A percentile compares a stretch with the other conserved stretches of the same genome.
Evolutionary conservation across 2,797 vertebrate genomes (phyloP).

Genomic region (Taenioides sp.): DNA sequence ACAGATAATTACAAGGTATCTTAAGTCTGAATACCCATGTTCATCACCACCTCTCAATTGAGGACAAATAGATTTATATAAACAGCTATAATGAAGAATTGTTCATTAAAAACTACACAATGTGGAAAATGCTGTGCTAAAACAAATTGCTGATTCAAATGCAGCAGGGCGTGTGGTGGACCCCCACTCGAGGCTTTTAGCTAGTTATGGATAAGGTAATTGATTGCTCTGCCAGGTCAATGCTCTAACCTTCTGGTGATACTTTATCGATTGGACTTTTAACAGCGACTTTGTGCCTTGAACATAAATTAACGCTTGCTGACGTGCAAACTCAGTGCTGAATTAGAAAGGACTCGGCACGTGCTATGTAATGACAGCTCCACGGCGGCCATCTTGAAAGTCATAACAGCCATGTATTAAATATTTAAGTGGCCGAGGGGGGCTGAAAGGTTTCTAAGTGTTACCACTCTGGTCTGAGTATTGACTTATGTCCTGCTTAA

Average conservation of each 20-base stretch:
- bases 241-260: conserved; percentile 37
- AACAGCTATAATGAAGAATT: no score
- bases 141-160: conserved; percentile 22
- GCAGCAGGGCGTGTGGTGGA: conserved; percentile 5
- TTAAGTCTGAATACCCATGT: no score
- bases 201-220: conserved; percentile 47
- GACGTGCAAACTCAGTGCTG: conserved; percentile 59
- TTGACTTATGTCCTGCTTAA: conserved; percentile 55
- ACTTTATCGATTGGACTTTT: conserved; percentile 71
- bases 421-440: conserved; percentile 52
- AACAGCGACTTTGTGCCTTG: conserved; percentile 47
- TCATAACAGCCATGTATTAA: conserved; percentile 54
- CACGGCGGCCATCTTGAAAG: conserved; percentile 52
- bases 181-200: conserved; percentile 8
- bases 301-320: conserved; percentile 75
- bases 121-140: not conserved
- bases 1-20: no score
- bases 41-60: not conserved
- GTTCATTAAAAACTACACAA: not conserved
- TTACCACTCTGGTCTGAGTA: conserved; percentile 53
- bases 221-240: conserved; percentile 52
- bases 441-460: conserved; percentile 56
- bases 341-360: conserved; percentile 50
- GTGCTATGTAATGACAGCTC: conserved; percentile 58
- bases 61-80: no score